phyloP scores from a whole-genome alignment of 2,113 vertebrate genomes.

The Apteryx owenii region DNA sequence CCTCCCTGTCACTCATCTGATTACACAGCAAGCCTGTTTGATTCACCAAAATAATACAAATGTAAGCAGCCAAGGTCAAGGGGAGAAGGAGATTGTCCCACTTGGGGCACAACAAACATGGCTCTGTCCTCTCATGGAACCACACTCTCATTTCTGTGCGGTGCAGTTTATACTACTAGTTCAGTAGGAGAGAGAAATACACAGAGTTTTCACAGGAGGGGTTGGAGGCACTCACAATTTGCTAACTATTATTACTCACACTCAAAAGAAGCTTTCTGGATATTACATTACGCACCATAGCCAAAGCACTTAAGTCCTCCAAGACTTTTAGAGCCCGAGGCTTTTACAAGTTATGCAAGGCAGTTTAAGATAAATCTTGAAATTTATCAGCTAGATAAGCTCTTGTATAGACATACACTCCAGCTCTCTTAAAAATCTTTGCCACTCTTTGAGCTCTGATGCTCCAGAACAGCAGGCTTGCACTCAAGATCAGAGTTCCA shows the following conservation, averaged over 20 bases:
- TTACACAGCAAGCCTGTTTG: background rate
- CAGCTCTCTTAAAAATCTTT: background rate
- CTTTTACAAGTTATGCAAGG: background rate
- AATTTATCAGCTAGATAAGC: slow-evolving; percentile 2
- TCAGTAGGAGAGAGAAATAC: background rate
- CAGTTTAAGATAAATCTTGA: background rate
- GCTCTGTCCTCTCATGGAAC: background rate
- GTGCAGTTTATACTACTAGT: background rate
- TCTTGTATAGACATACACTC: background rate
- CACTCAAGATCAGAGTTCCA: background rate
- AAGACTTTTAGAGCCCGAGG: background rate
- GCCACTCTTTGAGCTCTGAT: background rate
- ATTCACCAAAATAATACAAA: background rate
- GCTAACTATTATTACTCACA: background rate
- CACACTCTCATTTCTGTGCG: fast-evolving
- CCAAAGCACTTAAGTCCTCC: background rate
- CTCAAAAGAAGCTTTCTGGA: background rate
- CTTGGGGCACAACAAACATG: fast-evolving
- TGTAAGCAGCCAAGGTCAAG: background rate
- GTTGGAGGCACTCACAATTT: background rate
- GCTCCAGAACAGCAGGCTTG: background rate
- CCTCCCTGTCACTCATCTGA: background rate
- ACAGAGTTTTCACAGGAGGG: background rate
- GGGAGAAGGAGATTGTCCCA: background rate
- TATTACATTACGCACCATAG: background rate